These are phyloP conservation scores for Melikaiella ostensackeni DNA, from an alignment of 2,888 invertebrate species.

Conservation along the genomic window DNA sequence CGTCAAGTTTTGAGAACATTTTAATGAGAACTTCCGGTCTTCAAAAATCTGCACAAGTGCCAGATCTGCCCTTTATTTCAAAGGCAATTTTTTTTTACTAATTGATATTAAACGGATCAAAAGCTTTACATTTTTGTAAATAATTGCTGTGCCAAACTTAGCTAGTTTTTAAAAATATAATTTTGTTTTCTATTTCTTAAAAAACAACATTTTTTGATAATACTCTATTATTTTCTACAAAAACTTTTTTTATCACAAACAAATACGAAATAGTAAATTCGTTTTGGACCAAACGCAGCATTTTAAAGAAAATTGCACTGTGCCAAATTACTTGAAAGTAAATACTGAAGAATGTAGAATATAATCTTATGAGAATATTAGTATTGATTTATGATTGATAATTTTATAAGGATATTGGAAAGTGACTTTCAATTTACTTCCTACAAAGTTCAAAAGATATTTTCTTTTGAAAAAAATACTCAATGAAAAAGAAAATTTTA, in stretches of 20 bases:
- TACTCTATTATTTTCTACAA: background rate
- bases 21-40: constrained; percentile 34
- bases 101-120: background rate
- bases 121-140: background rate
- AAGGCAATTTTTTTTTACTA: constrained; percentile 8
- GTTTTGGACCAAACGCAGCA: constrained; percentile 4
- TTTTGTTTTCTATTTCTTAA: background rate
- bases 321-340: constrained; percentile 17
- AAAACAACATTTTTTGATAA: background rate
- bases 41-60: constrained; percentile 23
- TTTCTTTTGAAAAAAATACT: background rate
- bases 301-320: constrained; percentile 4
- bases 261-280: background rate
- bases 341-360: constrained; percentile 8
- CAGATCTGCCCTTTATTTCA: background rate
- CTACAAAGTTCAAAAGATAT: background rate
- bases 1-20: constrained; percentile 21
- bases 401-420: background rate
- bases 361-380: background rate
- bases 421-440: background rate
- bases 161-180: background rate
- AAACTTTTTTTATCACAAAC: background rate
- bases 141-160: background rate
- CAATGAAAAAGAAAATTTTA: background rate
- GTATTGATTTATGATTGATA: background rate